Base-by-base conservation (phyloP, 1,140 invertebrate species). In the Telenomus remus region DNA sequence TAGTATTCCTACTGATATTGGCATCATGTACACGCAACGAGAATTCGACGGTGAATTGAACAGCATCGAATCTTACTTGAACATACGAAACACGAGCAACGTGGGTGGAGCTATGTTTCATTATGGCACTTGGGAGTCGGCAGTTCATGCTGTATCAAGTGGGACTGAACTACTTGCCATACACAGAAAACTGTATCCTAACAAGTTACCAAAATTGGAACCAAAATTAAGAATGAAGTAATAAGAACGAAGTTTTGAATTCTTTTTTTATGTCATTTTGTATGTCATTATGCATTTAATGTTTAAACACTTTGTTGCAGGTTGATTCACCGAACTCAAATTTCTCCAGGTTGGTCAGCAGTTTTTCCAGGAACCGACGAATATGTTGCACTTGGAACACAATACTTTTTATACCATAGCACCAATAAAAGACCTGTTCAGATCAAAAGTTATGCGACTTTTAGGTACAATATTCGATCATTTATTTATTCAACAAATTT, bases 1-100 rank as follows among this genome's bases (percentile, higher is more conserved):
- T 79, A 92, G 92, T 66, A 94, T 99, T 76, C 96, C 97, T 4
- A 90, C 91, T 46, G 97, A 99, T 82, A 88, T 97, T 83, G 97
- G 97, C 5, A 83, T 94, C 1, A 81, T 93, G 9, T 96, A 91
- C 81, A 83, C 95, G 3, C 90, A 94, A 79, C 83, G 95, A 70
- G 89, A 95, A 71, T 96, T 95, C 81, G 84, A 90, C 68, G 95
- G 94, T 89, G 81, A 85, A 63, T 51, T 88, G 8, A 95, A 95
- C 84, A 92, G 91, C 1, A 91, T 96, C 46, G 94, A 96, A 85
- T 91, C 91, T 6, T 96, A 93, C 82, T 65, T 96, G 14, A 86
- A 85, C 12, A 47, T 61, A 7, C 80, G 81, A 61, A 54, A 78
- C 35, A 85, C 49, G 44, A 85, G 65, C 81, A 88, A 51, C 80